Evolutionary conservation across 2,113 vertebrate genomes (phyloP).

Genomic region (Falcunculus frontatus): DNA sequence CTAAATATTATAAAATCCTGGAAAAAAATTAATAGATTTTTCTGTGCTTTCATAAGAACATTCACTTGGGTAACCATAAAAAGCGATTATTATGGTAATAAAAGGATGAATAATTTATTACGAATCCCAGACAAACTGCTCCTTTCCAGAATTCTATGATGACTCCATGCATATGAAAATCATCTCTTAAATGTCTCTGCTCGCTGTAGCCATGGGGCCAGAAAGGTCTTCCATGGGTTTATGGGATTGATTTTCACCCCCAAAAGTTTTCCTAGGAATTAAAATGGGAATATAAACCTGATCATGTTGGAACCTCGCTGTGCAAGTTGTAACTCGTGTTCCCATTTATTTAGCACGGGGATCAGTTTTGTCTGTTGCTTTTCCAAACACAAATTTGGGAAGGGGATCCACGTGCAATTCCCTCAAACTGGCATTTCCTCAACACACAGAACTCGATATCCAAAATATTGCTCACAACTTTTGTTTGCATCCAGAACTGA

Average conservation of each 20-base stretch:
- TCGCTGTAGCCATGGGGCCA: not conserved
- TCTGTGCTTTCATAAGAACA: conserved; percentile 35
- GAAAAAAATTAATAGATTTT: conserved; percentile 53
- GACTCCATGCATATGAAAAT: not conserved
- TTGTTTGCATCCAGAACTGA: not conserved
- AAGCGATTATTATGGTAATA: conserved; percentile 56
- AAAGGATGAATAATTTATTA: conserved; percentile 59
- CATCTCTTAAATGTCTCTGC: not conserved
- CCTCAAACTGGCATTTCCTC: not conserved
- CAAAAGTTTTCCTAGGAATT: not conserved
- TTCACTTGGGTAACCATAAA: conserved; percentile 45
- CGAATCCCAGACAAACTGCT: conserved; percentile 18
- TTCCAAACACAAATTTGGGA: not conserved
- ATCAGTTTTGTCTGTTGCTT: not conserved
- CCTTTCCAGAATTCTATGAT: conserved; percentile 22
- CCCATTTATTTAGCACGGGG: not conserved
- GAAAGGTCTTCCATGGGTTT: not conserved
- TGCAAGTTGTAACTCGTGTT: not conserved
- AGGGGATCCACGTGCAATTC: not conserved
- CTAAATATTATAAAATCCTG: not conserved
- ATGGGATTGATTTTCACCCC: not conserved
- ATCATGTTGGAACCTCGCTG: rapidly evolving
- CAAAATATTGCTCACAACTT: not conserved
- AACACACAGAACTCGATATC: rapidly evolving
- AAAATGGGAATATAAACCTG: not conserved